These are phyloP conservation scores for Sisyra nigra DNA, from an alignment of 2,888 invertebrate genomes.

Conservation along the genomic window DNA sequence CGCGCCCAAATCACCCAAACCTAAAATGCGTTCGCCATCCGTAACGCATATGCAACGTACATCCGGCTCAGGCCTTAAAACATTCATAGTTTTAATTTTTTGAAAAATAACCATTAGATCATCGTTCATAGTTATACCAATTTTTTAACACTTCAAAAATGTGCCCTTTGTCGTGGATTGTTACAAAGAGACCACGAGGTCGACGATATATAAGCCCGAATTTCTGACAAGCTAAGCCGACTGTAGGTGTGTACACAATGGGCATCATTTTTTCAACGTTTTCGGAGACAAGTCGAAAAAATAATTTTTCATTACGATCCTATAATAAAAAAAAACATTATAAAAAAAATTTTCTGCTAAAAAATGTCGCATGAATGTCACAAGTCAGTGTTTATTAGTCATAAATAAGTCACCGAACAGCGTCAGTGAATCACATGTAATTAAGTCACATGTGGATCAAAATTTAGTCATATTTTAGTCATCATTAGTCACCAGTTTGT, in stretches of 20 bases:
- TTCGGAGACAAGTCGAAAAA: conserved; percentile 82
- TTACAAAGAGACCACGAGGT: conserved; percentile 90
- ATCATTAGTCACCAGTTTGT: too few relatives aligned
- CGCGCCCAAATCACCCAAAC: conserved; percentile 90
- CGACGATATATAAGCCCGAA: conserved; percentile 90
- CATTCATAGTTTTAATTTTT: not conserved
- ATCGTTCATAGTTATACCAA: too few relatives aligned
- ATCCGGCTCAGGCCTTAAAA: conserved; percentile 61
- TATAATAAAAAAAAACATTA: conserved; percentile 33
- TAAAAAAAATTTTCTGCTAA: conserved; percentile 1
- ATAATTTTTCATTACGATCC: conserved; percentile 94
- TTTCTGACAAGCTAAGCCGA: conserved; percentile 91
- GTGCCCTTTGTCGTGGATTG: conserved; percentile 88
- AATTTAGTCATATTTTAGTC: too few relatives aligned
- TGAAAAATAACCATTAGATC: conserved; percentile 19
- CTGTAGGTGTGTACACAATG: conserved; percentile 96
- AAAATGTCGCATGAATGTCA: not conserved
- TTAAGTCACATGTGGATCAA: conserved; percentile 13
- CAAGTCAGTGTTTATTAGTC: too few relatives aligned
- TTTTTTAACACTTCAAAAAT: conserved; percentile 81
- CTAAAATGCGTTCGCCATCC: conserved; percentile 93
- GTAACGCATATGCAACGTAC: conserved; percentile 85
- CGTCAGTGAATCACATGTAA: conserved; percentile 17
- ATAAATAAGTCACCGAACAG: not conserved
- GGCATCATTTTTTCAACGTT: conserved; percentile 92